Evolutionary conservation across 1,140 invertebrate species (phyloP).

Genomic region (Lysiphlebus fabarum): DNA sequence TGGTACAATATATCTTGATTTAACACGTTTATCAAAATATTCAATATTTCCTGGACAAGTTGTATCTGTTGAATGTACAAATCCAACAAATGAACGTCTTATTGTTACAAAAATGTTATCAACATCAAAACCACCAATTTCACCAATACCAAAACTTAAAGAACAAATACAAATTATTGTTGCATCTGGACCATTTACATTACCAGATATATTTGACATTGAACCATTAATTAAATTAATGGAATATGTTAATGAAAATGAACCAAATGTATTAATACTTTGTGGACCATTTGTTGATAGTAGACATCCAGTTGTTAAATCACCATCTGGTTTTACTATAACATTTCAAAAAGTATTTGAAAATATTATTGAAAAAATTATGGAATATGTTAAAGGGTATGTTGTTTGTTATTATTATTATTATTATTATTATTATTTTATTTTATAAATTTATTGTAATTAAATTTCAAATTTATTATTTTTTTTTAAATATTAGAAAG

Average conservation of each 20-base stretch:
- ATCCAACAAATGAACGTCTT: constrained; percentile 62
- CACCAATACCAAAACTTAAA: constrained; percentile 35
- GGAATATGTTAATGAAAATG: constrained; percentile 62
- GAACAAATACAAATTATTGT: constrained; percentile 65
- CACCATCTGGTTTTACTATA: constrained; percentile 43
- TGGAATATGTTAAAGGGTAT: constrained; percentile 57
- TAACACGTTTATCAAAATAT: constrained; percentile 65
- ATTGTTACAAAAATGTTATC: not conserved
- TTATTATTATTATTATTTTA: constrained; percentile 12
- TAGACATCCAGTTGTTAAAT: constrained; percentile 48
- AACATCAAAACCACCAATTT: constrained; percentile 47
- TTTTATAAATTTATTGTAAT: constrained; percentile 20
- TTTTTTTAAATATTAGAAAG: constrained; percentile 54
- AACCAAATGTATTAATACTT: constrained; percentile 77
- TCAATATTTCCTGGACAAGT: constrained; percentile 85
- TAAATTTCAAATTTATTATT: constrained; percentile 7
- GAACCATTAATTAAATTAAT: constrained; percentile 79
- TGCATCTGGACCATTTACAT: constrained; percentile 80
- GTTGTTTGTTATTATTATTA: constrained; percentile 16
- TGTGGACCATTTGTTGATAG: constrained; percentile 78
- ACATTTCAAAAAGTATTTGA: constrained; percentile 72
- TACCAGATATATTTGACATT: constrained; percentile 71
- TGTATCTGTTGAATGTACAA: constrained; percentile 69
- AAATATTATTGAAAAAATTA: constrained; percentile 64
- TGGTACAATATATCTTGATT: constrained; percentile 36